A percentile compares a stretch with the other conserved stretches of the same genome.
Evolutionary conservation across 2,888 invertebrate species (phyloP).

Genomic region (Embidobia sp.): DNA sequence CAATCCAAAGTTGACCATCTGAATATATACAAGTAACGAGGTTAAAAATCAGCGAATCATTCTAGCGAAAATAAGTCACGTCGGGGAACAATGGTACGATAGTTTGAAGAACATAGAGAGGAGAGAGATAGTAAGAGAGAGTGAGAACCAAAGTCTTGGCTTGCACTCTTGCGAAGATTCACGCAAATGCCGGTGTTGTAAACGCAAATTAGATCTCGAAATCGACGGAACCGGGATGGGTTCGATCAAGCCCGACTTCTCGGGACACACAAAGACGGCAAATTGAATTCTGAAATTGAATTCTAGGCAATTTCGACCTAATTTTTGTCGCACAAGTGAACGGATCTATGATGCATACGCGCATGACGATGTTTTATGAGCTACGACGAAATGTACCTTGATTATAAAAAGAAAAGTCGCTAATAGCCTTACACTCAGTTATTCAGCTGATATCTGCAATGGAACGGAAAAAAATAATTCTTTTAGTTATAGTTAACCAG

Average conservation of each 20-base stretch:
- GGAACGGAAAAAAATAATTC: not conserved
- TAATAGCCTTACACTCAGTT: constrained; percentile 1
- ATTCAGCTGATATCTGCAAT: not conserved
- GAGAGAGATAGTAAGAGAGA: constrained; percentile 1
- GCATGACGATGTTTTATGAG: constrained; percentile 43
- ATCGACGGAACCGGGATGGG: constrained; percentile 68
- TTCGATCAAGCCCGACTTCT: constrained; percentile 70
- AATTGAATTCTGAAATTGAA: constrained; percentile 75
- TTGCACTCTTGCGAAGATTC: constrained; percentile 40
- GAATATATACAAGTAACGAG: not conserved
- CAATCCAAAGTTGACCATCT: not conserved
- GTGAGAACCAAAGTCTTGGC: constrained; percentile 48
- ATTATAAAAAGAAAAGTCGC: constrained; percentile 26
- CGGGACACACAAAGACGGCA: constrained; percentile 72
- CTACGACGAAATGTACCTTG: constrained; percentile 17
- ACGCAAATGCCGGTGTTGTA: constrained; percentile 64
- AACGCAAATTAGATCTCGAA: constrained; percentile 76
- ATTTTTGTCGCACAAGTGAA: constrained; percentile 66
- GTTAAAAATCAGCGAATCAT: constrained; percentile 11
- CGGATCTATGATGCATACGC: constrained; percentile 41
- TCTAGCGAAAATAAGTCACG: constrained; percentile 33
- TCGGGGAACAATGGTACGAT: constrained; percentile 40
- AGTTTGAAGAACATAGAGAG: constrained; percentile 26
- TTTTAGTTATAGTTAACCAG: no score
- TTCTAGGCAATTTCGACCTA: constrained; percentile 74